Evolutionary conservation across 2,797 vertebrate genomes (phyloP).

Genomic region (Mormyrus proboscirostris): DNA sequence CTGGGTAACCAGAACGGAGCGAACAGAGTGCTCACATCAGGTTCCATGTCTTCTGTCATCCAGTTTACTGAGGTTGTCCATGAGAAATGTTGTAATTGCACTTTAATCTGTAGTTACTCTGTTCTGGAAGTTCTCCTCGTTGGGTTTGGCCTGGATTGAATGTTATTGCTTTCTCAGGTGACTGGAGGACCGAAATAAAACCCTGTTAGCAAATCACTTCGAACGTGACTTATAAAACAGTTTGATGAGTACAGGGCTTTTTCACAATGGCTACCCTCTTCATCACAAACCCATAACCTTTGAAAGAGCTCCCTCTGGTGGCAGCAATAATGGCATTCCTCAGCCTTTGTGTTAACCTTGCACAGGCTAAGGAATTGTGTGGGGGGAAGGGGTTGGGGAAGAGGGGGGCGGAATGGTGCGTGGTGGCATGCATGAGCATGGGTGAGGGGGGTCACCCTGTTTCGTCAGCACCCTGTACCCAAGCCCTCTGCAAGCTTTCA

Average conservation of each 20-base stretch:
- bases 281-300: not conserved
- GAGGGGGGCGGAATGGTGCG: not conserved
- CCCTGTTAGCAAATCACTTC: conserved; percentile 13
- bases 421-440: not conserved
- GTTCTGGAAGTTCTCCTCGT: conserved; percentile 32
- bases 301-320: not conserved
- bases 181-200: conserved; percentile 28
- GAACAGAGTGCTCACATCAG: conserved; percentile 47
- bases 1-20: conserved; percentile 36
- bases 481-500: not conserved
- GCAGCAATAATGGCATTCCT: not conserved
- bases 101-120: conserved; percentile 52
- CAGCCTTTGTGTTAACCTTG: not conserved
- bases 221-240: conserved; percentile 13
- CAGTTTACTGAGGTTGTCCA: conserved; percentile 48
- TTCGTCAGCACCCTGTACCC: not conserved
- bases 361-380: not conserved
- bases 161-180: conserved; percentile 22
- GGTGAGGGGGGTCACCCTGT: not conserved
- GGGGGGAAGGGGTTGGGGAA: not conserved
- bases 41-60: conserved; percentile 39
- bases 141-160: not conserved
- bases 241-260: conserved; percentile 23
- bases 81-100: conserved; percentile 60
- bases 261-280: not conserved